Base-by-base conservation (phyloP, 2,888 invertebrate genomes). In the Strigamia transsilvanica region DNA sequence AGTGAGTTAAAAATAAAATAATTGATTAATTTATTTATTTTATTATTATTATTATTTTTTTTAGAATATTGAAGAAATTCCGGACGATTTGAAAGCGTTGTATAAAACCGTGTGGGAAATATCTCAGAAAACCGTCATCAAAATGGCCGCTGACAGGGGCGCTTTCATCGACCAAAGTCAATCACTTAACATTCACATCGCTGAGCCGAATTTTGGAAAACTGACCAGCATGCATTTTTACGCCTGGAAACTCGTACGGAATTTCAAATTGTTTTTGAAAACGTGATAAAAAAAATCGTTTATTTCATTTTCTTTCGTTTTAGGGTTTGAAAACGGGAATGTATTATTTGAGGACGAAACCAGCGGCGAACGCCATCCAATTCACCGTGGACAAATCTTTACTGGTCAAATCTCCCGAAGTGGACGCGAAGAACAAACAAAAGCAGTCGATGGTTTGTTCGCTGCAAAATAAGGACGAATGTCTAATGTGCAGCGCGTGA, bases 81-180 rank as follows among this genome's bases (percentile, higher is more conserved):
- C 98, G 0, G 91, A 93, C 85, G 92, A 95, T 83, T 90, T 98
- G 78, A 94, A 96, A 86, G 91, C 91, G 0, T 90, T 98, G 15
- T 98, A 98, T 88, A 97, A 97, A 89, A 98, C 98, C 0, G 97
- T 97, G 0, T 98, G 98, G 98, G 98, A 99, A 89, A 94, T 98
- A 84, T 93, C 97, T 0, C 97, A 99, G 84, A 97, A 96, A 88
- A 92, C 92, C 0, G 92, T 98, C 7, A 92, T 99, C 32, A 93
- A 97, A 88, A 98, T 99, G 98, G 98, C 99, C 13, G 98, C 98
- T 0, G 99, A 98, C 88, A 91, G 99, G 84, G 99, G 98, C 3
- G 97, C 99, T 0, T 99, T 94, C 88, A 98, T 99, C 86, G 99
- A 99, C 89, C 99, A 99, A 89, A 97, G 97, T 84, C 99, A 99